phyloP scores from a whole-genome alignment of 2,797 vertebrate species.

The Acanthis flammea region DNA sequence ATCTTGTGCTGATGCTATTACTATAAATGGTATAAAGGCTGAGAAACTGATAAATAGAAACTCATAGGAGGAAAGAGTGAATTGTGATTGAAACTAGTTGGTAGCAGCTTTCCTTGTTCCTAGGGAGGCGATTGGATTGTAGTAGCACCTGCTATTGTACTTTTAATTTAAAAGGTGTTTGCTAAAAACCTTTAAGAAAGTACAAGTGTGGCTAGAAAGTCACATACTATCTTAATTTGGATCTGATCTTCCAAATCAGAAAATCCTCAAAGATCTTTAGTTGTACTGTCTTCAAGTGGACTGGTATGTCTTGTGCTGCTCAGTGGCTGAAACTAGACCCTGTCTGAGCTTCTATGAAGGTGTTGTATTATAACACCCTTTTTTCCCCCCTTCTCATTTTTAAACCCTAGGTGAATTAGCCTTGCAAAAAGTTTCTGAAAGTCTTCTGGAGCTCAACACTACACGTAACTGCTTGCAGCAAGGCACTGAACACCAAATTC shows the following conservation, averaged over 20 bases:
- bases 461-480: slow-evolving; percentile 65
- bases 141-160: neutral
- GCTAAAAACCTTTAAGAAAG: neutral
- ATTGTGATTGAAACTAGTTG: neutral
- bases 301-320: neutral
- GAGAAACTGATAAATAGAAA: neutral
- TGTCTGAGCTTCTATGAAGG: neutral
- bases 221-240: neutral
- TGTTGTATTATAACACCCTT: neutral
- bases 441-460: slow-evolving; percentile 83
- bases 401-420: slow-evolving; percentile 77
- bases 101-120: neutral
- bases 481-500: slow-evolving; percentile 67
- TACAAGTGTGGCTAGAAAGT: neutral
- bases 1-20: neutral
- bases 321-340: neutral
- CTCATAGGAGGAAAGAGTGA: neutral
- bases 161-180: neutral
- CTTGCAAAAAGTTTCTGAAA: slow-evolving; percentile 65
- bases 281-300: neutral
- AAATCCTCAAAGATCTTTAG: neutral
- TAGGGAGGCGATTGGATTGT: neutral
- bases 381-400: neutral
- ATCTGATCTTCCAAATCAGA: neutral
- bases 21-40: neutral